These are phyloP conservation scores for Resseliella maxima DNA, from an alignment of 2,888 invertebrate species.

Conservation along the genomic window DNA sequence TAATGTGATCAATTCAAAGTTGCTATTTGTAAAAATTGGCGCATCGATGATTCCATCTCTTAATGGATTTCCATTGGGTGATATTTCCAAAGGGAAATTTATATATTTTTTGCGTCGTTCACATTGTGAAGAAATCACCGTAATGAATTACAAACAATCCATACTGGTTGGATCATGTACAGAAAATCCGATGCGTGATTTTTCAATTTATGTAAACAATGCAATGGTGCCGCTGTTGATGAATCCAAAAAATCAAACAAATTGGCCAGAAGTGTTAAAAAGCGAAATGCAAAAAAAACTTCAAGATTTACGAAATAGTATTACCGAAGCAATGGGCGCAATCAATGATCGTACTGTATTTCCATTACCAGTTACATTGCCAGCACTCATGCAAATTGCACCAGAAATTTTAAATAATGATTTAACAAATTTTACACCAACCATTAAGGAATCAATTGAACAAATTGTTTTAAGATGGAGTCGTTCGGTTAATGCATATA, in stretches of 20 bases:
- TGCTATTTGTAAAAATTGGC: background rate
- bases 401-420: conserved; percentile 67
- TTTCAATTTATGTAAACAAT: conserved; percentile 77
- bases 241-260: conserved; percentile 76
- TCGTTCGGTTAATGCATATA: conserved; percentile 73
- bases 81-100: background rate
- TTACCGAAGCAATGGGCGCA: conserved; percentile 81
- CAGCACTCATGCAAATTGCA: conserved; percentile 75
- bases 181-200: conserved; percentile 76
- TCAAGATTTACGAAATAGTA: conserved; percentile 75
- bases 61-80: background rate
- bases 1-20: background rate
- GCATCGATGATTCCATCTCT: background rate
- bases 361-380: conserved; percentile 84
- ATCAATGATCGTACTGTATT: conserved; percentile 86
- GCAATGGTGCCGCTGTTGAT: conserved; percentile 79
- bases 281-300: conserved; percentile 79
- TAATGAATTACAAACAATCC: background rate
- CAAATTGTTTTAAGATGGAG: conserved; percentile 89
- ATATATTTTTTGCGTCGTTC: background rate
- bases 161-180: conserved; percentile 70
- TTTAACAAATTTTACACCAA: conserved; percentile 72
- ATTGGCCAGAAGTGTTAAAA: conserved; percentile 78
- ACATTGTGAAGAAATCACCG: background rate
- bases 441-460: conserved; percentile 84